Evolutionary conservation across 1,140 invertebrate genomes (phyloP), one percentile per base, ranked within the genome.

Genomic region (Hormaphis cornu): DNA sequence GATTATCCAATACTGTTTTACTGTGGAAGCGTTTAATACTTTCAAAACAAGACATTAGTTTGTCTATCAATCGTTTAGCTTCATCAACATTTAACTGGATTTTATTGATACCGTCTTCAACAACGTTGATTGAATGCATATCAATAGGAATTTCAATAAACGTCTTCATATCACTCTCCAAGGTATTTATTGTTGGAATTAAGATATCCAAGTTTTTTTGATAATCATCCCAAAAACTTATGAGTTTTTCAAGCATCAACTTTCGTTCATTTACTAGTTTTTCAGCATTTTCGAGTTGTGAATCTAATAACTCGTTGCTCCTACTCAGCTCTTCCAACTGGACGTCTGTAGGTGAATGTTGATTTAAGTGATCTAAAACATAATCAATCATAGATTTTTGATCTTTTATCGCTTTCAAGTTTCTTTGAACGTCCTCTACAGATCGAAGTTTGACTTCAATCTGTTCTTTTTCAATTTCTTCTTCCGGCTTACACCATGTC

Each of bases 381-480:
- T 86, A 82, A 71, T 86, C 83, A 7, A 87, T 81, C 73, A 90
- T 88, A 5, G 75, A 74, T 74, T 87, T 84, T 61, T 85, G 83
- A 12, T 76, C 75, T 44, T 84, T 82, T 75, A 87, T 89, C 72
- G 90, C 87, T 16, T 79, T 77, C 50, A 94, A 83, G 37, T 85
- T 87, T 63, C 80, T 81, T 76, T 88, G 83, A 1, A 94, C 85
- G 72, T 93, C 90, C 70, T 81, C 76, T n/a, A 95, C 75, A 8
- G 91, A 88, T 3, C 87, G 84, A 75, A 90, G 83, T 80, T 97
- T 97, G 0, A 92, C 87, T 81, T 96, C 90, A n/a, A 96, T 80
- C 77, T 92, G 95, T 75, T 93, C 95, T 76, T 87, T 86, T 76
- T 97, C 93, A 75, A 88, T 92, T 30, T 85, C 86, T 7, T 87